Percentiles rank a stretch among this genome's conserved stretches.
These are phyloP conservation scores for Meta bourneti DNA, from an alignment of 2,888 invertebrate species.

Conservation along the genomic window DNA sequence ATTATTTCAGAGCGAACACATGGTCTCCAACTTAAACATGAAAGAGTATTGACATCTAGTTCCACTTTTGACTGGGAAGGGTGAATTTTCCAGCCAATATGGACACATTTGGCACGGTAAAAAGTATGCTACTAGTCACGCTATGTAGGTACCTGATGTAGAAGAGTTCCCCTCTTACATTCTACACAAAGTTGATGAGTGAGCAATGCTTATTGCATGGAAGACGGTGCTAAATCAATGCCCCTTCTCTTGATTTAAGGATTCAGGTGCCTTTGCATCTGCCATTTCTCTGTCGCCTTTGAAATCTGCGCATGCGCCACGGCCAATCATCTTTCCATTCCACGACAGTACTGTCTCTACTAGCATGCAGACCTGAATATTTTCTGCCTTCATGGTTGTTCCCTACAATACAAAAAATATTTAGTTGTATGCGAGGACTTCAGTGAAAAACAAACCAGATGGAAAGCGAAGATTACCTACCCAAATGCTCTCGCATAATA, in stretches of 20 bases:
- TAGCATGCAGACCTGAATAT: constrained; percentile 83
- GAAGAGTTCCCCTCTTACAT: neutral
- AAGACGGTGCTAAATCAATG: neutral
- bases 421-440: too few relatives aligned
- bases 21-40: too few relatives aligned
- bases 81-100: neutral
- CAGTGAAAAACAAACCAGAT: too few relatives aligned
- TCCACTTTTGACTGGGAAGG: neutral
- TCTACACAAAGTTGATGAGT: neutral
- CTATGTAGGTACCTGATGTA: neutral
- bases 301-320: constrained; percentile 77
- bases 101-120: neutral
- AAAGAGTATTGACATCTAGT: neutral
- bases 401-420: constrained; percentile 58
- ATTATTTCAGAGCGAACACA: too few relatives aligned
- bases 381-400: constrained; percentile 75
- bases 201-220: neutral
- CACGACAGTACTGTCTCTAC: constrained; percentile 93
- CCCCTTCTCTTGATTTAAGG: neutral
- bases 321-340: constrained; percentile 89
- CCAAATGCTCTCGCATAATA: too few relatives aligned
- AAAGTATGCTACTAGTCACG: neutral
- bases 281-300: constrained; percentile 76
- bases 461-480: too few relatives aligned
- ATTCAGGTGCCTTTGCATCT: constrained; percentile 69